These are phyloP conservation scores for Perdita meconis DNA, from an alignment of 2,888 invertebrate species.

Conservation along the genomic window DNA sequence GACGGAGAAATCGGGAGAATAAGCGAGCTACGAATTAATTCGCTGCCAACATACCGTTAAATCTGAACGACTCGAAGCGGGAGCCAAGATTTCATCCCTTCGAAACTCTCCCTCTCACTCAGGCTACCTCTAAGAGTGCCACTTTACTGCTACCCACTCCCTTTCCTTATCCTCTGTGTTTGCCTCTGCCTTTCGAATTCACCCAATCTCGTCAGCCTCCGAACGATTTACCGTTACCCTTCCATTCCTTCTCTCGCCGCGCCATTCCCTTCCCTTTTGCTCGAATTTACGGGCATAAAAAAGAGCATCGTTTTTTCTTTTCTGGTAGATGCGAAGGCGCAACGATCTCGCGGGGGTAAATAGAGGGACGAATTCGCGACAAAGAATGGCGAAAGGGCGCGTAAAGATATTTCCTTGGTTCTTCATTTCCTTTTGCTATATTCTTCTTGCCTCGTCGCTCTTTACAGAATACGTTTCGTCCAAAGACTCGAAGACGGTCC, in stretches of 20 bases:
- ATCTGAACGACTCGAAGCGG: slow-evolving; percentile 59
- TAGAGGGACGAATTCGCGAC: not conserved
- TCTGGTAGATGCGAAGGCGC: not conserved
- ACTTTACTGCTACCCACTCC: slow-evolving; percentile 9
- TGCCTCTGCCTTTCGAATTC: slow-evolving; percentile 15
- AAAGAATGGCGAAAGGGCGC: not conserved
- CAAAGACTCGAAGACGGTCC: slow-evolving; percentile 14
- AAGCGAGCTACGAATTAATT: slow-evolving; percentile 55
- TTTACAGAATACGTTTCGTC: slow-evolving; percentile 2
- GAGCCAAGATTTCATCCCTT: slow-evolving; percentile 56
- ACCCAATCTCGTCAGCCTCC: slow-evolving; percentile 35
- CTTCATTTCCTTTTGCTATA: not conserved
- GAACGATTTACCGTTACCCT: slow-evolving; percentile 16
- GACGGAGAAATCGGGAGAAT: slow-evolving; percentile 44
- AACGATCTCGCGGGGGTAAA: not conserved
- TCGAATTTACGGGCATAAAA: not conserved
- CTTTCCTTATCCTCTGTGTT: slow-evolving; percentile 9
- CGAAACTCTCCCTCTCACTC: slow-evolving; percentile 13
- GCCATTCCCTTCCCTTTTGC: not conserved
- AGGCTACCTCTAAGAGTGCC: slow-evolving; percentile 13
- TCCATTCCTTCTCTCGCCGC: not conserved
- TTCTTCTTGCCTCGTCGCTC: not conserved
- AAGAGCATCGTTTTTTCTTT: not conserved
- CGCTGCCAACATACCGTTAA: slow-evolving; percentile 57
- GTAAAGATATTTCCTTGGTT: not conserved